phyloP scores from a whole-genome alignment of 1,140 invertebrate genomes.

The Brachionus plicatilis region DNA sequence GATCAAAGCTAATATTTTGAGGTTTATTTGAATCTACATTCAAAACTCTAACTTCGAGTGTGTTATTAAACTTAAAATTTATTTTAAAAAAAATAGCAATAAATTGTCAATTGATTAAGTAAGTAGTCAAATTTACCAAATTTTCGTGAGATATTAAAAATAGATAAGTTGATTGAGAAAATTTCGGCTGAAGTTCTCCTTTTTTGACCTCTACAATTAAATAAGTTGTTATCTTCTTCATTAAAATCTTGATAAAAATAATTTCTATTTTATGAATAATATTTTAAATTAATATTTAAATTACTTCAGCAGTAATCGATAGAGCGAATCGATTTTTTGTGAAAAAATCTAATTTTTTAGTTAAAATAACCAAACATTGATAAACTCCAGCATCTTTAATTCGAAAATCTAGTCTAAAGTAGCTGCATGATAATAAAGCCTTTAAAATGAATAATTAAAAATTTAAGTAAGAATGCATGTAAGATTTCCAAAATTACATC shows the following conservation, averaged over 20 bases:
- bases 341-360: background rate
- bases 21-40: background rate
- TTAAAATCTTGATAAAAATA: background rate
- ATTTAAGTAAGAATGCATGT: background rate
- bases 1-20: background rate
- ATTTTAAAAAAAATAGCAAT: background rate
- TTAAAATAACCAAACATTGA: background rate
- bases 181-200: background rate
- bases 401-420: background rate
- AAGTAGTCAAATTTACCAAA: background rate
- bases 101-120: background rate
- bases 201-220: background rate
- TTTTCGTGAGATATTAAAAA: background rate
- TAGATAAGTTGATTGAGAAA: background rate
- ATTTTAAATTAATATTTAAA: background rate
- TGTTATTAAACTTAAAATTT: background rate
- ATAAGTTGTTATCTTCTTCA: background rate
- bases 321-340: background rate
- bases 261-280: background rate
- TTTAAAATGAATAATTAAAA: background rate
- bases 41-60: background rate
- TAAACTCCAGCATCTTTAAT: background rate
- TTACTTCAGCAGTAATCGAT: conserved; percentile 15
- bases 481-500: background rate
- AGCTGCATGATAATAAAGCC: background rate